Evolutionary conservation across 2,113 vertebrate species (phyloP), one percentile per base, ranked within the genome.

Genomic region (Alouatta palliata): DNA sequence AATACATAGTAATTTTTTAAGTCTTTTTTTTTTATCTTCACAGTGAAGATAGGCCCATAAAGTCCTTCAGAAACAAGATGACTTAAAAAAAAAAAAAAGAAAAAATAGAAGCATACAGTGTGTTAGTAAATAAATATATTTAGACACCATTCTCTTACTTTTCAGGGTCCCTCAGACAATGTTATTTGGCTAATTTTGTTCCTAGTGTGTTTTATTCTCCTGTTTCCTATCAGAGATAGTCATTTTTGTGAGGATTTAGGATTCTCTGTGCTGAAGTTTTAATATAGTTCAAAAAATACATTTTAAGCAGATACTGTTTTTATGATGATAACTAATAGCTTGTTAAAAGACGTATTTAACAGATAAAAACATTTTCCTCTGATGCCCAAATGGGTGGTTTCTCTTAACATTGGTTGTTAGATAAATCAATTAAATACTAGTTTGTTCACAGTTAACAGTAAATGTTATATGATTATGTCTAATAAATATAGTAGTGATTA

Each of bases 161-260:
- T 17, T 96, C 6, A n/a, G 3, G 30, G 52, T 1, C 1, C 80
- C 19, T 84, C 83, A 86, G 66, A 5, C 4, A 94, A 88, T 86
- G 58, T 30, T 91, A 76, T 97, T 98, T 98, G 88, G 71, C 84
- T 97, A 96, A 90, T 56, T 73, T 96, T 97, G 27, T 97, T 87
- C 35, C 96, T 92, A 64, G 35, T 49, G 85, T 61, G 61, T 85
- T 61, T 17, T 8, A n/a, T 0, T 23, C 32, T 73, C n/a, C n/a
- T 82, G 56, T 82, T 93, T 40, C 17, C 20, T 54, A 54, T 79
- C 75, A 47, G 23, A 81, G 7, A 87, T 13, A 92, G 27, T 96
- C 43, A 97, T 6, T 96, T 97, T 97, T 94, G 32, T 97, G 70
- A 95, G 47, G 17, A 90, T 96, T 92, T 23, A 35, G 61, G 93